These are phyloP conservation scores for Mercenaria mercenaria DNA, from an alignment of 1,140 invertebrate species.

Conservation along the genomic window DNA sequence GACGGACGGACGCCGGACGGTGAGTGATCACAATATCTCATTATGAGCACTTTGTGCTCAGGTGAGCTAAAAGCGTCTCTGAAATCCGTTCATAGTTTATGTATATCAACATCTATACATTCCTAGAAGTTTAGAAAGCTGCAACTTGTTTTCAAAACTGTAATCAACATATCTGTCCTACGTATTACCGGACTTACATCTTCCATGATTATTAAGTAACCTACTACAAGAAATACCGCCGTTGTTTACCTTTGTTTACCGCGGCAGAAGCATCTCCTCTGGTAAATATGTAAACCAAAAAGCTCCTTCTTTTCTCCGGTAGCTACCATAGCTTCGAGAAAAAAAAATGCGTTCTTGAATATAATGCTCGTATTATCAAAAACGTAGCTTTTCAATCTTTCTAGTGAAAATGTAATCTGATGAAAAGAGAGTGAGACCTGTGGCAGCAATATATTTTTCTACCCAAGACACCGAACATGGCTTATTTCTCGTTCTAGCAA, in stretches of 20 bases:
- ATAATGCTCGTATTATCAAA: background rate
- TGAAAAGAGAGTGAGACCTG: background rate
- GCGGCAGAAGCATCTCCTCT: background rate
- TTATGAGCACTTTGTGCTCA: too few species aligned
- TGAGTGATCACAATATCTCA: too few species aligned
- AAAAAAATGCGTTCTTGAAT: background rate
- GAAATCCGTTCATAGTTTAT: too few species aligned
- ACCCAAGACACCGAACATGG: background rate
- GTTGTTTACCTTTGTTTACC: too few species aligned
- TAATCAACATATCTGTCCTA: too few species aligned
- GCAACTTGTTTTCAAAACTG: too few species aligned
- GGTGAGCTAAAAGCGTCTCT: too few species aligned
- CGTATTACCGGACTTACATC: background rate
- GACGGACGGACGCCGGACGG: too few species aligned
- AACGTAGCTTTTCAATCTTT: too few species aligned
- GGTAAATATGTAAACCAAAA: background rate
- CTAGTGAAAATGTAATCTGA: background rate
- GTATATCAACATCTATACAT: too few species aligned
- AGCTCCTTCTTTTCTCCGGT: background rate
- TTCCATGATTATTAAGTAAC: background rate
- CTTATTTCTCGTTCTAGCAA: background rate
- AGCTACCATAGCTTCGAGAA: background rate
- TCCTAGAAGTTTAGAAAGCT: too few species aligned
- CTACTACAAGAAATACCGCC: background rate
- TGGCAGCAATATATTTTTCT: background rate